Conservation (phyloP, 2,888 invertebrate species). For the Sphinx pinastri region DNA sequence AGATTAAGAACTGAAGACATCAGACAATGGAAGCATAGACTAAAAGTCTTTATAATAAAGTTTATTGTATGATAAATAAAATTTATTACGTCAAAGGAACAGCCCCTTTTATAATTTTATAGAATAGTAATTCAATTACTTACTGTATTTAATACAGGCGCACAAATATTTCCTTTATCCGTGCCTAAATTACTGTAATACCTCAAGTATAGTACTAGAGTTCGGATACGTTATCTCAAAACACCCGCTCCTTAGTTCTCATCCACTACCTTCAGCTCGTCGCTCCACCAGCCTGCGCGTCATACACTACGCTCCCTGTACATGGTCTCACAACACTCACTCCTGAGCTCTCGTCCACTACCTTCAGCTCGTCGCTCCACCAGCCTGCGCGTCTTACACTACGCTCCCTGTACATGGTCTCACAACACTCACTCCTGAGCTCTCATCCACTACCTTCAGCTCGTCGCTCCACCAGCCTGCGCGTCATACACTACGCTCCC, state of each 20-base stretch:
- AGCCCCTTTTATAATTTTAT: not conserved
- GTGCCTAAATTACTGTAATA: not conserved
- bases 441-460: not conserved
- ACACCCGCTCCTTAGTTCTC: not conserved
- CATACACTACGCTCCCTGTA: conserved; percentile 18
- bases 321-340: conserved; percentile 16
- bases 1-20: no score
- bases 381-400: conserved; percentile 2
- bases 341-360: conserved; percentile 19
- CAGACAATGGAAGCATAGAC: not conserved
- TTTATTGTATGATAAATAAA: not conserved
- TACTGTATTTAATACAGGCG: not conserved
- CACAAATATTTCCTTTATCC: not conserved
- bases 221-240: not conserved
- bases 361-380: conserved; percentile 4
- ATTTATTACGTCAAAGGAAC: conserved; percentile 10
- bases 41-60: not conserved
- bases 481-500: no score
- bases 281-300: not conserved
- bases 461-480: not conserved
- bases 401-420: not conserved
- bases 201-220: not conserved
- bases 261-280: conserved; percentile 1
- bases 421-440: conserved; percentile 3
- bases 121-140: conserved; percentile 4